Conservation (phyloP, 2,888 invertebrate species). For the Strigamia maritima region DNA sequence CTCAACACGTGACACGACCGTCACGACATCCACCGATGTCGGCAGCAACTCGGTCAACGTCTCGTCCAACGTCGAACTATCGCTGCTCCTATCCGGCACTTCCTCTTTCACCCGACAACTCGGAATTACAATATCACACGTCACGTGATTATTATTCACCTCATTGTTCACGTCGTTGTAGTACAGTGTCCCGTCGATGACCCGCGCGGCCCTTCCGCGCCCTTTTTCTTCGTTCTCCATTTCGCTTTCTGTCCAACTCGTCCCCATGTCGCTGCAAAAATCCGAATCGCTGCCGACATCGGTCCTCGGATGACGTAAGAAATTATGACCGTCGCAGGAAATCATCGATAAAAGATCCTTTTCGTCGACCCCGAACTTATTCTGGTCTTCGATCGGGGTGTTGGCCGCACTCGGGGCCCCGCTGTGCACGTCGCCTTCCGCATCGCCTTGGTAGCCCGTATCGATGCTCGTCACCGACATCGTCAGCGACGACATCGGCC, state of each 20-base stretch:
- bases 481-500: conserved; percentile 51
- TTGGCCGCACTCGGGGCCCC: conserved; percentile 64
- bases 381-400: conserved; percentile 47
- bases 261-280: conserved; percentile 61
- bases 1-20: no score
- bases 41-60: neutral
- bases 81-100: neutral
- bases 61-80: neutral
- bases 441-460: conserved; percentile 81
- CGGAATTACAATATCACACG: neutral
- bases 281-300: conserved; percentile 65
- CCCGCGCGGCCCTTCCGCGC: conserved; percentile 73
- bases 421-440: conserved; percentile 54
- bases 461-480: conserved; percentile 65
- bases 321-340: neutral
- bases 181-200: conserved; percentile 86
- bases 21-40: neutral
- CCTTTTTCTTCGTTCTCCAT: conserved; percentile 72
- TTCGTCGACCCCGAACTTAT: conserved; percentile 68
- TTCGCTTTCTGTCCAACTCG: conserved; percentile 64
- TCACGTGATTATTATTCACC: neutral
- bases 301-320: neutral
- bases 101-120: neutral
- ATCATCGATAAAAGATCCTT: neutral
- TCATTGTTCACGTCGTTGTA: conserved; percentile 40